Percentiles rank a stretch among this genome's conserved stretches.
phyloP scores from a whole-genome alignment of 2,113 vertebrate genomes.

The Gallinago jamesoni region DNA sequence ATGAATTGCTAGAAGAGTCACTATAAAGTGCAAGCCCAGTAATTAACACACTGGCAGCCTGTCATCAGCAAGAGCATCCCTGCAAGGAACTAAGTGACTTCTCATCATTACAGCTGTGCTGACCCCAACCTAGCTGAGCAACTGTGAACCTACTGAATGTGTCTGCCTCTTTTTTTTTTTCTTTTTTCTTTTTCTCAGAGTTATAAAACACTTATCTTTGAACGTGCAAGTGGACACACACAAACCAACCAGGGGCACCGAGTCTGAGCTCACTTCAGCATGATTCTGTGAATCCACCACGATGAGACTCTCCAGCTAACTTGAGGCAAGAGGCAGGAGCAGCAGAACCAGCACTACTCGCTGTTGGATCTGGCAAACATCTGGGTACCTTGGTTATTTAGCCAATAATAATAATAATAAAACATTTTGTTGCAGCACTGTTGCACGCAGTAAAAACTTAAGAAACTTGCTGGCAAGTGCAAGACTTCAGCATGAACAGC shows the following conservation, averaged over 20 bases:
- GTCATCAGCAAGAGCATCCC: neutral
- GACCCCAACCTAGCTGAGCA: neutral
- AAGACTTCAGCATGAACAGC: neutral
- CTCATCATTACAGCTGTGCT: neutral
- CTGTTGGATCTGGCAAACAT: neutral
- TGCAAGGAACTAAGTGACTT: neutral
- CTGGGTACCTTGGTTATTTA: neutral
- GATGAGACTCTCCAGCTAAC: neutral
- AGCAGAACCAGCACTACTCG: neutral
- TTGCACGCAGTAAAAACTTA: neutral
- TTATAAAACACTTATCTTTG: neutral
- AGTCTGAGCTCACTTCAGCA: neutral
- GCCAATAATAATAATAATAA: neutral
- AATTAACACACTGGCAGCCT: neutral
- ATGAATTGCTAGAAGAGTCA: neutral
- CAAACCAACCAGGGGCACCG: neutral
- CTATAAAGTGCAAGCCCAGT: neutral
- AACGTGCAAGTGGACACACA: neutral
- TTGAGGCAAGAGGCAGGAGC: neutral
- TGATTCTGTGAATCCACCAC: neutral
- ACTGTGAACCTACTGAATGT: neutral
- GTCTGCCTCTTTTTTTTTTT: neutral
- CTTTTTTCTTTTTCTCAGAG: neutral
- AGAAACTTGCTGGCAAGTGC: neutral
- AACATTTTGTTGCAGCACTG: neutral